Base-by-base conservation (phyloP, 2,113 vertebrate genomes). In the Pseudorasbora parva region DNA sequence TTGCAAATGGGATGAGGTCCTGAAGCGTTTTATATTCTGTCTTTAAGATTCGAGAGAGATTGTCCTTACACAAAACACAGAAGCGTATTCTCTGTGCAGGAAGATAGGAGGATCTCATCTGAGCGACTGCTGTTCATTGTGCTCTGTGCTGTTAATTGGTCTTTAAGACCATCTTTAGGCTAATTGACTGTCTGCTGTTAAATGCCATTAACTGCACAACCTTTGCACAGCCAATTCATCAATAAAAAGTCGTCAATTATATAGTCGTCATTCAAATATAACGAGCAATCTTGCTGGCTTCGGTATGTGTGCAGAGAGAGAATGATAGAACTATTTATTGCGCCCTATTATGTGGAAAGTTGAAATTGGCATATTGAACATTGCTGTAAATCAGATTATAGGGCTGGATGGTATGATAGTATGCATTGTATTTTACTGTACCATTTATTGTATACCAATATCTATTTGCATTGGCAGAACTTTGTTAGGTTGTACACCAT, bases 171-270 rank as follows among this genome's bases (percentile, higher is more conserved):
- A 47, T 78, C 90, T 88, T 82, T 89, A 78, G 90, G 57, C 87
- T 87, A 81, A 88, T 87, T 92, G 93, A 93, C 90, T 93, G 90
- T 90, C 90, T 89, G 87, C 86, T 82, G 91, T 92, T 90, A 89
- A 89, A 93, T 92, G 88, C 91, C 92, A 90, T 92, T 90, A 85
- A 41, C 72, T 83, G 80, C 81, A 80, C 81, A 85, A 83, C 85
- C 47, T 62, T 47, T 43, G 77, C 57, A 83, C 59, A 45, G 73
- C 60, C 84, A 54, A 69, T 78, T 82, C 77, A 59, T 88, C 83
- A 88, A 81, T 83, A 59, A 66, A 49, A 45, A 25, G n/a, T 74
- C n/a, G 57, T 87, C 51, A 82, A 62, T 88, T 85, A 88, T 85
- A 47, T 10, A 81, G 64, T 71, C 64, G 23, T 69, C 49, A 60